A percentile compares a stretch with the other conserved stretches of the same genome.
Evolutionary conservation across 2,797 vertebrate genomes (phyloP).

Genomic region (Carapus acus): DNA sequence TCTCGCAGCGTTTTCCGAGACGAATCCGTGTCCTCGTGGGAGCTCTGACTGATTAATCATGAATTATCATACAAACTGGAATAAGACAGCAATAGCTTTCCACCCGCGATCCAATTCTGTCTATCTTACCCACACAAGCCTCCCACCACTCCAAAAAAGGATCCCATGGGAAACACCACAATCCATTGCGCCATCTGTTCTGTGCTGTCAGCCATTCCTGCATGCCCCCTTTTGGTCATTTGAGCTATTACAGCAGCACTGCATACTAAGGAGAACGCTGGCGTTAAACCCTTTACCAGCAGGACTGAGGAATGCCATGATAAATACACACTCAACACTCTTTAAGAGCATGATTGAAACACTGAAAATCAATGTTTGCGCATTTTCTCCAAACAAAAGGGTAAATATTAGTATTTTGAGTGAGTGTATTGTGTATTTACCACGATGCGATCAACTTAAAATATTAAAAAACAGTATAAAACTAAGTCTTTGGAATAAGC

Average conservation of each 20-base stretch:
- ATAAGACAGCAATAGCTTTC: conserved; percentile 2
- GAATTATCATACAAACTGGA: conserved; percentile 5
- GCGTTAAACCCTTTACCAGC: conserved; percentile 50
- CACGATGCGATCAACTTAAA: background rate
- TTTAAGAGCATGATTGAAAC: too few relatives aligned
- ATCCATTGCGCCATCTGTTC: conserved; percentile 32
- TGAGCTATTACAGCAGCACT: background rate
- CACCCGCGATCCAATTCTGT: conserved; percentile 13
- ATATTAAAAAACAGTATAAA: background rate
- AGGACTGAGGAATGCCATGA: conserved; percentile 12
- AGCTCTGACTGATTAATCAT: conserved; percentile 20
- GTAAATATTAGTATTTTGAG: background rate
- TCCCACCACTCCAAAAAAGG: conserved; percentile 13
- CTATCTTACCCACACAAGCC: conserved; percentile 14
- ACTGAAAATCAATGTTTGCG: background rate
- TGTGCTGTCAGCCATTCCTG: conserved; percentile 6
- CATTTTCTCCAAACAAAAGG: too few relatives aligned
- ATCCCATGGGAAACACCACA: conserved; percentile 50
- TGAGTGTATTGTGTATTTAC: background rate
- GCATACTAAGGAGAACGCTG: conserved; percentile 31
- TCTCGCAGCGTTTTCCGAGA: conserved; percentile 51
- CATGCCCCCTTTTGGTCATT: background rate
- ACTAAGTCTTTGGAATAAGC: background rate
- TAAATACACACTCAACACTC: background rate
- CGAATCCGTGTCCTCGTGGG: conserved; percentile 17